Evolutionary conservation across 2,113 vertebrate genomes (phyloP).

Genomic region (Spermophilus dauricus): DNA sequence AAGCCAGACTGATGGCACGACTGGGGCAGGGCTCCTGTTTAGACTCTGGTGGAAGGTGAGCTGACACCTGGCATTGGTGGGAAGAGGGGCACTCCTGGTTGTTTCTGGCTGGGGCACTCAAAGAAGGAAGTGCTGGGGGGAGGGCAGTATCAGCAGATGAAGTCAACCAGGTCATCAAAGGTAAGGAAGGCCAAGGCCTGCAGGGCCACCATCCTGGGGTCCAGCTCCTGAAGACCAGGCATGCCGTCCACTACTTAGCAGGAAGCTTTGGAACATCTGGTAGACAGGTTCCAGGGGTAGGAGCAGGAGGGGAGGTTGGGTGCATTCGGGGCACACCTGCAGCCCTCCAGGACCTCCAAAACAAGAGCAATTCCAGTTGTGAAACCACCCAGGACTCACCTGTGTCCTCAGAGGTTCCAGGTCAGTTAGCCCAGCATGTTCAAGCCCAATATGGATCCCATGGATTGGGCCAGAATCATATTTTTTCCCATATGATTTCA

Average conservation of each 20-base stretch:
- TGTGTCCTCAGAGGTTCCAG: no score
- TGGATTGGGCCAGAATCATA: not conserved
- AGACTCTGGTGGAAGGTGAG: not conserved
- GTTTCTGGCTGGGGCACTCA: rapidly evolving
- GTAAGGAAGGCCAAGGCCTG: rapidly evolving
- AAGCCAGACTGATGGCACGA: not conserved
- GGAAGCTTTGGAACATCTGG: not conserved
- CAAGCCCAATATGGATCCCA: not conserved
- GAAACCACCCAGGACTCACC: no score
- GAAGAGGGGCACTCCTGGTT: not conserved
- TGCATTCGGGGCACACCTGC: not conserved
- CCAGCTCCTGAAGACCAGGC: not conserved
- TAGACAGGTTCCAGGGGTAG: not conserved
- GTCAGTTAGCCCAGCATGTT: no score
- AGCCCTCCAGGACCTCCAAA: not conserved
- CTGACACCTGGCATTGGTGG: not conserved
- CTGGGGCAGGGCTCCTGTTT: not conserved
- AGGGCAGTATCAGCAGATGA: not conserved
- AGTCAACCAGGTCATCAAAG: not conserved
- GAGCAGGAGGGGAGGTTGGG: not conserved
- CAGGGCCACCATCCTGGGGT: not conserved
- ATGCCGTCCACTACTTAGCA: not conserved
- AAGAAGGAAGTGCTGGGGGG: rapidly evolving
- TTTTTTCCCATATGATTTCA: not conserved
- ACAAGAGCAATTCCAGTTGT: not conserved